Percentiles rank a stretch among this genome's conserved stretches.
phyloP scores from a whole-genome alignment of 2,797 vertebrate genomes.

The Micrastur ruficollis region DNA sequence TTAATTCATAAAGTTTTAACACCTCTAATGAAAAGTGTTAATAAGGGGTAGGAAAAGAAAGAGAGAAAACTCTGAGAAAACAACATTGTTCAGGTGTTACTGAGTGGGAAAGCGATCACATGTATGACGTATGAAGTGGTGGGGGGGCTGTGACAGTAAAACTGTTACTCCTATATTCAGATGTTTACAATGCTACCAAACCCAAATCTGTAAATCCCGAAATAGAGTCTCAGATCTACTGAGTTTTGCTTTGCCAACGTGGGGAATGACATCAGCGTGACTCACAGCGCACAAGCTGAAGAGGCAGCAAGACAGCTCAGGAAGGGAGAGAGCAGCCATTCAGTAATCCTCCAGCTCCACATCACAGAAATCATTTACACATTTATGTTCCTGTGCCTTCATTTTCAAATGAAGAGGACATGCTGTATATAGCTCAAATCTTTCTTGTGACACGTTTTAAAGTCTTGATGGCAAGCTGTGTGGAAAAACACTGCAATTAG shows the following conservation, averaged over 20 bases:
- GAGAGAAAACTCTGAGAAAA: background rate
- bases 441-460: background rate
- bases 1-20: background rate
- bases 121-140: background rate
- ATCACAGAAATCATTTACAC: background rate
- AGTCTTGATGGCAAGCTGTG: background rate
- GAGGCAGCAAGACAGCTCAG: constrained; percentile 6
- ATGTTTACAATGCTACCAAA: background rate
- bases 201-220: background rate
- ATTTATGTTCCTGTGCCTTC: background rate
- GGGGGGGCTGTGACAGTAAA: background rate
- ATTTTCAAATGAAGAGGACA: background rate
- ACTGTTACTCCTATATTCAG: background rate
- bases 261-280: constrained; percentile 17
- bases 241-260: background rate
- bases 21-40: background rate
- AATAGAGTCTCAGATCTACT: background rate
- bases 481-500: background rate
- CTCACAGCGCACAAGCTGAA: background rate
- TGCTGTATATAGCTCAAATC: background rate
- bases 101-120: background rate
- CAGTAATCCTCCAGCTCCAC: background rate
- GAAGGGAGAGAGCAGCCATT: background rate
- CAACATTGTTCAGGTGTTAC: background rate
- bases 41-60: background rate